Conservation (phyloP, 2,888 invertebrate species). For the Phortica okadai region DNA sequence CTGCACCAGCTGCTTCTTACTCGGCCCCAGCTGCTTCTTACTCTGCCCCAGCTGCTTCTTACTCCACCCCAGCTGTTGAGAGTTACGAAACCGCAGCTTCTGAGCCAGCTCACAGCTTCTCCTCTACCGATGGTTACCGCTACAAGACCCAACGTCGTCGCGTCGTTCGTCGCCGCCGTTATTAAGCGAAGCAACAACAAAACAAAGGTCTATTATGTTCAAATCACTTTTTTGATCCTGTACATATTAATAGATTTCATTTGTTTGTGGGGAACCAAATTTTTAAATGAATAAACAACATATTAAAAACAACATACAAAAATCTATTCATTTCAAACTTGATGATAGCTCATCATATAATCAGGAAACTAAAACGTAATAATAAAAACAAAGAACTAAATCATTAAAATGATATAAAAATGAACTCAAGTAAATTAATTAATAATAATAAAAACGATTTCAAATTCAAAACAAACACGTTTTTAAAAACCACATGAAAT, state of each 20-base stretch:
- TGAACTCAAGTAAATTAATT: slow-evolving; percentile 5
- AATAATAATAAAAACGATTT: slow-evolving; percentile 3
- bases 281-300: slow-evolving; percentile 20
- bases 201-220: background rate
- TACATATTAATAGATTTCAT: background rate
- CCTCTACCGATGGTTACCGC: slow-evolving; percentile 71
- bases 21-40: slow-evolving; percentile 43
- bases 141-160: slow-evolving; percentile 72
- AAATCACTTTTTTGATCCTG: slow-evolving; percentile 14
- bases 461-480: slow-evolving; percentile 9
- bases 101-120: slow-evolving; percentile 67
- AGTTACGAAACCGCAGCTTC: slow-evolving; percentile 46
- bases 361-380: background rate
- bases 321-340: background rate
- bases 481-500: slow-evolving; percentile 14
- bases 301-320: background rate
- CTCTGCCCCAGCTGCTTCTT: slow-evolving; percentile 49
- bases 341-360: background rate
- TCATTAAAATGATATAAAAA: background rate
- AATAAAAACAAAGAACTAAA: slow-evolving; percentile 19
- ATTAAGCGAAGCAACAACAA: slow-evolving; percentile 45
- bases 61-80: slow-evolving; percentile 40
- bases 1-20: slow-evolving; percentile 48
- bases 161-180: slow-evolving; percentile 67
- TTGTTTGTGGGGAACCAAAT: slow-evolving; percentile 13